A percentile compares a stretch with the other conserved stretches of the same genome.
Conservation (phyloP, 2,113 vertebrate species). For the Gnathonemus echidnorhynchus region DNA sequence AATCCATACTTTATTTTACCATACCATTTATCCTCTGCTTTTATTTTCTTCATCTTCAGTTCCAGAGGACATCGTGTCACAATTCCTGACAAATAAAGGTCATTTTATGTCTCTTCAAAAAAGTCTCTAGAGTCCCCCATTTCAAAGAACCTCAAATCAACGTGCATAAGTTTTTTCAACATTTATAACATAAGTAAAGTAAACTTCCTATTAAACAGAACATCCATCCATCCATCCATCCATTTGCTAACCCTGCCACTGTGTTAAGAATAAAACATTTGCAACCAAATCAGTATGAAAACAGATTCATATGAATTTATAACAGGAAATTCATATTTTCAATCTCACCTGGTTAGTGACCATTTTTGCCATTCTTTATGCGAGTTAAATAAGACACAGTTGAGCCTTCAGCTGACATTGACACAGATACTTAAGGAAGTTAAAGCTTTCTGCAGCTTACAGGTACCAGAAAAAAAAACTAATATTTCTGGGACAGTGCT, state of each 20-base stretch:
- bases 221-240: no score
- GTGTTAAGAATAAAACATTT: neutral
- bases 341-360: neutral
- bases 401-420: neutral
- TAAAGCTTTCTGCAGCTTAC: neutral
- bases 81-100: constrained; percentile 44
- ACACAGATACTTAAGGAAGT: neutral
- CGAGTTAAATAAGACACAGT: neutral
- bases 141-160: neutral
- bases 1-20: constrained; percentile 52
- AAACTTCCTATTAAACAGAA: neutral
- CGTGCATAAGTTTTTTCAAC: neutral
- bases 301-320: neutral
- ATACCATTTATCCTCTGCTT: constrained; percentile 47
- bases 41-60: constrained; percentile 59
- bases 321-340: neutral
- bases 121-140: neutral
- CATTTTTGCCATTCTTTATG: neutral
- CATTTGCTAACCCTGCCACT: no score
- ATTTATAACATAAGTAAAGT: neutral
- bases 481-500: neutral
- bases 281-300: no score
- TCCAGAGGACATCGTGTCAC: constrained; percentile 64
- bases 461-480: neutral
- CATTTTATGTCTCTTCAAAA: neutral